Base-by-base conservation (phyloP, 2,113 vertebrate genomes). In the Scatophagus argus region DNA sequence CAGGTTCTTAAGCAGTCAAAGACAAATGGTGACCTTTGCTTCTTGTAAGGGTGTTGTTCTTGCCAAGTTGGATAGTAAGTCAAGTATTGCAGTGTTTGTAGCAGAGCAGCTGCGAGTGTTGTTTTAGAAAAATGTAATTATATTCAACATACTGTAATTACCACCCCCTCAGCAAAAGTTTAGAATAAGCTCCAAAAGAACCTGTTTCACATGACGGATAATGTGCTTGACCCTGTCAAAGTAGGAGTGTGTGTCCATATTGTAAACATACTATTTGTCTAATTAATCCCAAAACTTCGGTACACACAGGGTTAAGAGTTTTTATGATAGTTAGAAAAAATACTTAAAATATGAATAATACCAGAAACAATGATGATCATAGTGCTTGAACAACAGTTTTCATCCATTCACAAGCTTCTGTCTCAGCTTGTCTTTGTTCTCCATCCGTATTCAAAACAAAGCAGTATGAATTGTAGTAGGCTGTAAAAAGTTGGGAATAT, bases 361-460 rank as follows among this genome's bases (percentile, higher is more conserved):
- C n/a, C 21, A 51, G 34, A 52, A 27, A 60, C 25, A 2, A 54
- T 12, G 6, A 46, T 23, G 43, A 54, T 36, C 1, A 21, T 25
- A 25, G 43, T 56, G 3, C 29, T 54, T 51, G 32, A 74, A 38
- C 23, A 34, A 31, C 12, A 11, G 9, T 31, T 34, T 36, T 52
- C 10, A 8, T 34, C 17, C 19, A 41, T 23, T 61, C 64, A 25
- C 41, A 55, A 55, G 29, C 36, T 25, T n/a, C 46, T 32, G 25
- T 39, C 39, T 32, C 1, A 0, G 51, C 29, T 67, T 16, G n/a
- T 64, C 58, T 63, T 74, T 38, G n/a, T 74, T 62, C 23, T 60
- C 3, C 54, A 74, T 66, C 31, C 81, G 41, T 66, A 52, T 79
- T 74, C 51, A 81, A 69, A 87, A 74, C 77, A 81, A 70, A 86